phyloP scores from a whole-genome alignment of 2,888 invertebrate genomes.

The Lycia hirtaria region DNA sequence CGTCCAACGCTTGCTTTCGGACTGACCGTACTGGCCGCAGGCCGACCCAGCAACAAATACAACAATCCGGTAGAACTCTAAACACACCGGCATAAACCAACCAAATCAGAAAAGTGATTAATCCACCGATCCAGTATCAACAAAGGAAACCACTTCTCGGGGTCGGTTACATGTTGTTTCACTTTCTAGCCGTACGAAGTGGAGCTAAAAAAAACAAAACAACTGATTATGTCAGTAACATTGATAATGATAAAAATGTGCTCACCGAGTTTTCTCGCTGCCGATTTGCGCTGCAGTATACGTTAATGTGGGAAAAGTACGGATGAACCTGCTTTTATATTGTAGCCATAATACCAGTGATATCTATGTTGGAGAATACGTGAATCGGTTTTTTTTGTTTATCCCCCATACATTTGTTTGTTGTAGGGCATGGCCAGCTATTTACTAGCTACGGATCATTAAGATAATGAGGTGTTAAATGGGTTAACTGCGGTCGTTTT shows the following conservation, averaged over 20 bases:
- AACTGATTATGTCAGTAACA: constrained; percentile 50
- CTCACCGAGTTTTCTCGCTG: constrained; percentile 29
- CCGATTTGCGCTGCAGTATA: constrained; percentile 1
- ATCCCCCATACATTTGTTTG: too few species aligned
- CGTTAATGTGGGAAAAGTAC: constrained; percentile 5
- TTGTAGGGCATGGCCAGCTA: too few species aligned
- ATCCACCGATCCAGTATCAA: constrained; percentile 48
- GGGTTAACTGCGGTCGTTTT: too few species aligned
- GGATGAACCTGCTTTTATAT: constrained; percentile 11
- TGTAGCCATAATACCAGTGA: neutral
- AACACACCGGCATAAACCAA: constrained; percentile 76
- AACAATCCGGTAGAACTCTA: constrained; percentile 65
- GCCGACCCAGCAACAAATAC: too few species aligned
- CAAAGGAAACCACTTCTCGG: constrained; percentile 50
- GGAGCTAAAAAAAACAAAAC: constrained; percentile 52
- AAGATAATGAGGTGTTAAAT: too few species aligned
- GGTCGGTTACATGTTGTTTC: constrained; percentile 63
- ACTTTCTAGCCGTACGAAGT: constrained; percentile 68
- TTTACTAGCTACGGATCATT: too few species aligned
- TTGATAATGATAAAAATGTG: constrained; percentile 40
- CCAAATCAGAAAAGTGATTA: constrained; percentile 66
- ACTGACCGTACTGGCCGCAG: constrained; percentile 57
- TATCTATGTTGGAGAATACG: constrained; percentile 7
- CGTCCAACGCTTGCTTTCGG: constrained; percentile 58
- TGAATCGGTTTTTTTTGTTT: constrained; percentile 1